Base-by-base conservation (phyloP, 2,888 invertebrate genomes). In the Mythimna ferrago region DNA sequence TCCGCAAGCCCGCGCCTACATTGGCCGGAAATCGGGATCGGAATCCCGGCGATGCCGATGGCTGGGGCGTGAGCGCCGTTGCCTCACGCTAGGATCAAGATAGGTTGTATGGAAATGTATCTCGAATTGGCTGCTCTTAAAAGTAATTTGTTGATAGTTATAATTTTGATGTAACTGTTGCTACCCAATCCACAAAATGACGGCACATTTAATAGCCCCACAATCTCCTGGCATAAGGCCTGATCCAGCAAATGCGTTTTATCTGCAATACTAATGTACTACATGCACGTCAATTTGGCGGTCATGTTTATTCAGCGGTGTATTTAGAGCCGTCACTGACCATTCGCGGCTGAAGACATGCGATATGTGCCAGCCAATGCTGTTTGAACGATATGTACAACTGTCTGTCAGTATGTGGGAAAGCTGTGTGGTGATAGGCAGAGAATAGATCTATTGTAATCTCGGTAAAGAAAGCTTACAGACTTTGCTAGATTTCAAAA, bases 291-390 rank as follows among this genome's bases (percentile, higher is more conserved):
- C 69, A 77, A 53, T 66, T 7, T 11, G 41, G 6, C 72, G 19
- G 80, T 53, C 35, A 48, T 78, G 80, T 82, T 78, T 78, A 82
- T 26, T 62, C 51, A 57, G 63, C 19, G 73, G 61, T 44, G 69
- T 73, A 78, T 80, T 80, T 82, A 73, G 38, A 73, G 63, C 68
- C 78, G 54, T 69, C 79, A 58, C 73, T 67, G 78, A 65, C 78
- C 79, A 78, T 73, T 57, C 73, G 61, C n/a, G 79, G 63, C 57
- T 19, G 35, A 41, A 70, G 58, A 69, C 62, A 57, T 21, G 53
- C 51, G 21, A 63, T 48, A 51, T 66, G 63, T 66, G 73, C 78
- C 73, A 82, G 44, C 44, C 44, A 44, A 69, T 73, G 62, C 19
- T 72, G 32, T 71, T 58, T 44, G 1, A 19, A 14, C 19, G 63